A percentile compares a stretch with the other conserved stretches of the same genome.
Evolutionary conservation across 2,113 vertebrate genomes (phyloP).

Genomic region (Chloropsis hardwickii): DNA sequence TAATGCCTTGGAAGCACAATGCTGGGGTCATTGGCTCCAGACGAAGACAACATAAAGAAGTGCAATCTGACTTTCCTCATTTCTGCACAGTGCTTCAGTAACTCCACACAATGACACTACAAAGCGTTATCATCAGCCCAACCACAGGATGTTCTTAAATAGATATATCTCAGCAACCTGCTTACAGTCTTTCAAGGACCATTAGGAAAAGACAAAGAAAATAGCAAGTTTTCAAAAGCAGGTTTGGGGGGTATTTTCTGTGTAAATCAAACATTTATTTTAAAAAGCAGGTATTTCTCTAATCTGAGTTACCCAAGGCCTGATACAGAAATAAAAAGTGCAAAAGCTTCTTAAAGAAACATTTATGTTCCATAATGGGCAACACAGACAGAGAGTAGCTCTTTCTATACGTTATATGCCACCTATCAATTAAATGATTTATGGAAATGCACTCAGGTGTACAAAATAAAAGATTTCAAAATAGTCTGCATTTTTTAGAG

Average conservation of each 20-base stretch:
- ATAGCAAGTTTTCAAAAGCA: neutral
- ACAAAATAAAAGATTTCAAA: neutral
- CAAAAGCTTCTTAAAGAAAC: neutral
- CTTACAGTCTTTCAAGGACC: neutral
- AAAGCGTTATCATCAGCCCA: neutral
- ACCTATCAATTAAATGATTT: neutral
- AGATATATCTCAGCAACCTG: neutral
- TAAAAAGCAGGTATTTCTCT: neutral
- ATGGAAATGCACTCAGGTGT: neutral
- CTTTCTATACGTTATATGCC: neutral
- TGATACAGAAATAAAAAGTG: neutral
- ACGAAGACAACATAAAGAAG: neutral
- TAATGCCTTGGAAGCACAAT: neutral
- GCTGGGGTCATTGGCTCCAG: neutral
- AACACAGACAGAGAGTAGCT: neutral
- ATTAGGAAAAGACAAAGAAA: slow-evolving; percentile 16
- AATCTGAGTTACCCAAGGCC: neutral
- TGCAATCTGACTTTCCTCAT: neutral
- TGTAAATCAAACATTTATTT: neutral
- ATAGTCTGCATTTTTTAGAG: neutral
- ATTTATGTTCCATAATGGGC: neutral
- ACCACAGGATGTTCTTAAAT: neutral
- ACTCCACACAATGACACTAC: neutral
- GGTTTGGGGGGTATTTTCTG: neutral
- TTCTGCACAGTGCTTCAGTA: neutral